Evolutionary conservation across 2,113 vertebrate species (phyloP), one percentile per base, ranked within the genome.

Genomic region (Melospiza georgiana): DNA sequence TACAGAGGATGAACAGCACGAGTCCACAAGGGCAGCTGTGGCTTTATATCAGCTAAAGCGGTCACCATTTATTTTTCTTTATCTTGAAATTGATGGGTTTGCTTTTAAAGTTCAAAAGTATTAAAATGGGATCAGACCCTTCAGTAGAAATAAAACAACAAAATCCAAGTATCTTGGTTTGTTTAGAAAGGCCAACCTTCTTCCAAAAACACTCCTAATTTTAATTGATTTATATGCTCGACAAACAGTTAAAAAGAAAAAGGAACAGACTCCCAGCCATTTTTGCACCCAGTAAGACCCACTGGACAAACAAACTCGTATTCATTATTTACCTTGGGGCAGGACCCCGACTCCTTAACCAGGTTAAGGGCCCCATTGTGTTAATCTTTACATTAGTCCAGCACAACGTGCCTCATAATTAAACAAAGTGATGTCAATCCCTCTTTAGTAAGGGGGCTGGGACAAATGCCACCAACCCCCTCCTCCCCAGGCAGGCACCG

Each of bases 311-410:
- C 74, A 94, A 90, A 92, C 79, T 74, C 2, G 0, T 58, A 72
- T 76, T 72, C 73, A 37, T 84, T 92, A 68, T 94, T 95, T 87
- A 94, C 75, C 66, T 69, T 58, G 58, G 87, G 78, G 89, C 71
- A 91, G 77, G 81, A 91, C 66, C 84, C 54, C 8, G 37, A 54
- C 78, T 80, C 81, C 85, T 87, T 94, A 95, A 85, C 71, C 89
- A 94, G 81, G 85, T 92, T 92, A 93, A 95, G 86, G 48, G 54
- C 33, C 72, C 83, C 37, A 16, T 52, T 83, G 74, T 89, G 87
- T 55, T 94, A 73, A 95, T 95, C 89, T 93, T 85, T 65, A 79
- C 89, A 83, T 80, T 72, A 87, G 91, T 30, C 46, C 59, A 39
- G 54, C 5, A 7, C 46, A 96, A 84, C 1, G 3, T 9, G 58